Percentiles rank a stretch among this genome's conserved stretches.
Conservation (phyloP, 2,113 vertebrate species). For the Pomatostomus ruficeps region DNA sequence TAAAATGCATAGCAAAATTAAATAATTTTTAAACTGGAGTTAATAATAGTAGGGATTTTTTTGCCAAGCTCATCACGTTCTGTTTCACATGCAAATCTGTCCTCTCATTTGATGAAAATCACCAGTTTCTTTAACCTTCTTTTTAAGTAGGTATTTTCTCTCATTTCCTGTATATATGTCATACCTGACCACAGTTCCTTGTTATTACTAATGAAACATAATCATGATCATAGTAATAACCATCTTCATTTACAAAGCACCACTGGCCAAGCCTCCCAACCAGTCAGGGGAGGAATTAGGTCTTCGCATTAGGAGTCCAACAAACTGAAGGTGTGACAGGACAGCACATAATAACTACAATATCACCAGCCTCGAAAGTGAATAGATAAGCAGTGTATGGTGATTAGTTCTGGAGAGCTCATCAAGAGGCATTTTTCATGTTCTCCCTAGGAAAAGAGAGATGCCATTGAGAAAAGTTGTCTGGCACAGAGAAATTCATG, state of each 20-base stretch:
- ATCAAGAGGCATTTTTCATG: background rate
- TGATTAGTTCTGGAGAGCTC: background rate
- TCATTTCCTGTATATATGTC: background rate
- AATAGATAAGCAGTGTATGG: background rate
- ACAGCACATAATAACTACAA: background rate
- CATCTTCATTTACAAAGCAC: background rate
- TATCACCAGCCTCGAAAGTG: background rate
- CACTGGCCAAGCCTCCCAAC: constrained; percentile 1
- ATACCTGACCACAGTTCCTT: background rate
- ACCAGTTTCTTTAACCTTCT: background rate
- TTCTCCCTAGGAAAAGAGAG: background rate
- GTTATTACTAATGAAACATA: background rate
- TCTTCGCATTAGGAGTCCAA: background rate
- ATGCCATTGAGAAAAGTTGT: background rate
- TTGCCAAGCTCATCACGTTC: background rate
- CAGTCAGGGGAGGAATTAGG: background rate
- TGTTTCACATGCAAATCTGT: background rate
- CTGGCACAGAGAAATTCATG: background rate
- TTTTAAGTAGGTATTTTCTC: background rate
- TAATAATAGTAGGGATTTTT: background rate
- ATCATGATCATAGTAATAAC: background rate
- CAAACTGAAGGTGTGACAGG: background rate
- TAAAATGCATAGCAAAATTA: background rate
- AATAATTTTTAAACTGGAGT: background rate
- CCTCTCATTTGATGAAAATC: background rate